phyloP scores from a whole-genome alignment of 2,888 invertebrate genomes.

The Pollenia angustigena region DNA sequence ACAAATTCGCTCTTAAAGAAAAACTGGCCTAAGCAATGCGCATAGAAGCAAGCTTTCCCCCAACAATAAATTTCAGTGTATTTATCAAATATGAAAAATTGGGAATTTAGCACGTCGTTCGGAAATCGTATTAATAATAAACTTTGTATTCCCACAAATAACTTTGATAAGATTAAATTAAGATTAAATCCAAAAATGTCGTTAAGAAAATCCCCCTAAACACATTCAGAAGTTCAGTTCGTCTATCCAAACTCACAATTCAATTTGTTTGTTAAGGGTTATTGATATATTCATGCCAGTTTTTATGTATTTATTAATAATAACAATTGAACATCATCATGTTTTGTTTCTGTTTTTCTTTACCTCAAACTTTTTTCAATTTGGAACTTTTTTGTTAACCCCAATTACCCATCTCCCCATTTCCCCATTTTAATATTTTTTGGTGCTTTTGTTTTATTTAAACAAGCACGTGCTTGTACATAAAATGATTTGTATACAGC shows the following conservation, averaged over 20 bases:
- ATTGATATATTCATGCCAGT: constrained; percentile 51
- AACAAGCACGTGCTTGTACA: constrained; percentile 9
- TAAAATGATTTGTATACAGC: constrained; percentile 23
- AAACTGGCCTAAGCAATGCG: too few relatives aligned
- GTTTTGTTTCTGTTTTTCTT: background rate
- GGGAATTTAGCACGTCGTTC: too few relatives aligned
- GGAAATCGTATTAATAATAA: too few relatives aligned
- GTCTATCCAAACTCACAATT: background rate
- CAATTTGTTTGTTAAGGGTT: constrained; percentile 40
- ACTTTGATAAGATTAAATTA: background rate
- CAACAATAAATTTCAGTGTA: too few relatives aligned
- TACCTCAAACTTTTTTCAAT: background rate
- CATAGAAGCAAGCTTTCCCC: too few relatives aligned
- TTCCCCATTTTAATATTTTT: background rate
- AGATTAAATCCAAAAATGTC: background rate
- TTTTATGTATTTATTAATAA: constrained; percentile 1
- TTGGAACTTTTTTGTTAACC: constrained; percentile 8
- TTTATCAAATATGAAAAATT: too few relatives aligned
- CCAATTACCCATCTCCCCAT: background rate
- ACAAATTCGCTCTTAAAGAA: constrained; percentile 1
- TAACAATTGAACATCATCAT: constrained; percentile 23
- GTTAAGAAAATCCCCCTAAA: background rate
- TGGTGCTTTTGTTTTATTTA: background rate
- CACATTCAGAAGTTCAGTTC: background rate
- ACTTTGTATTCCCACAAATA: too few relatives aligned